Base-by-base conservation (phyloP, 1,140 invertebrate species). In the Myzus persicae region DNA sequence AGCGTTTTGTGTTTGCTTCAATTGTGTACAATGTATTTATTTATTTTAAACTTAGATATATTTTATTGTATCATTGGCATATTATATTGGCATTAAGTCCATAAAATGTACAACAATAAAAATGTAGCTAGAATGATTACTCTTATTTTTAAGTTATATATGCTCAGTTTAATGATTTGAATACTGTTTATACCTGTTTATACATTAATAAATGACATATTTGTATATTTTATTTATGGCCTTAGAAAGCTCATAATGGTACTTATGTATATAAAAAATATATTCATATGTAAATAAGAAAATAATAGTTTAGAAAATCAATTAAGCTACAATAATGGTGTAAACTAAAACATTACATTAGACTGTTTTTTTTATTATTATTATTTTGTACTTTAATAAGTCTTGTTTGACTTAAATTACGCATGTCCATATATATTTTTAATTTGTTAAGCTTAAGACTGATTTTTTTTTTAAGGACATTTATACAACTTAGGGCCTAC, bases 401-500 rank as follows among this genome's bases (percentile, higher is more conserved):
- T 31, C 40, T 90, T 59, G 31, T 90, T 90, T 59, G 18, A 90
- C 85, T 48, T 24, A 38, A 54, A 51, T 44, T n/a, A 18, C 6
- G 54, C 14, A 90, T 90, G 48, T 38, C 24, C 48, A 54, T 89
- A 24, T 67, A 90, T 44, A 67, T 42, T 67, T 91, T 51, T 85
- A 84, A 93, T 93, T 93, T 93, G 91, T 93, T 93, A 93, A 93
- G 91, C 51, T 93, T 93, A 93, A 93, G 91, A 93, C 91, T 93
- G 91, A 93, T 44, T 84, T 93, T 93, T 92, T 82, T 92, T 92
- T 93, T 54, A 51, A 93, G 26, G 26, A 85, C 7, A 26, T 81
- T 46, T 31, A 54, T 48, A 85, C 51, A 67, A 67, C 38, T 90
- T 85, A 93, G 91, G 91, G 26, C 91, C 91, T 93, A 93, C 91